These are phyloP conservation scores for Calliopsis andreniformis DNA, from an alignment of 1,140 invertebrate species.

Conservation along the genomic window DNA sequence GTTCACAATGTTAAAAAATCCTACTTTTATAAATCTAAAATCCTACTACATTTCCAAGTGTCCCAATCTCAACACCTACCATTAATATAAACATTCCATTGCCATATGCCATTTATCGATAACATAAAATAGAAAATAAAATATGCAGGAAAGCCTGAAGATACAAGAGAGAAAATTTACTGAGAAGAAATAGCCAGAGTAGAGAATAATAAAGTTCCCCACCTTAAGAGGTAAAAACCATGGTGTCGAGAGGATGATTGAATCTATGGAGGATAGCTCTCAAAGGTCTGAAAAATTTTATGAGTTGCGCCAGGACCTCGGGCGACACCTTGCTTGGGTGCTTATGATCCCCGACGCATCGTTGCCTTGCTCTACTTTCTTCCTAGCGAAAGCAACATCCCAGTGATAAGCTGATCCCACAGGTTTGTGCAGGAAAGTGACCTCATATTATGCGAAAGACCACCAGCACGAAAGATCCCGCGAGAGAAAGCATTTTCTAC, in stretches of 20 bases:
- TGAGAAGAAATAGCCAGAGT: too few species aligned
- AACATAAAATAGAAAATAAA: too few species aligned
- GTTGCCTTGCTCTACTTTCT: slow-evolving; percentile 36
- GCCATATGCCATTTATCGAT: too few species aligned
- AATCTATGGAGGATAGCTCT: background rate
- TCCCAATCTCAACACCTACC: too few species aligned
- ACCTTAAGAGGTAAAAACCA: background rate
- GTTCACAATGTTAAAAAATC: too few species aligned
- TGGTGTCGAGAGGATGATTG: background rate
- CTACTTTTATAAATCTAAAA: too few species aligned
- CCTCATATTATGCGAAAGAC: slow-evolving; percentile 56
- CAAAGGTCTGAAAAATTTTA: background rate
- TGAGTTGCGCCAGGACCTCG: slow-evolving; percentile 3
- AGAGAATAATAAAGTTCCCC: too few species aligned
- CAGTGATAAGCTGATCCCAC: slow-evolving; percentile 53
- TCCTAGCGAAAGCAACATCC: slow-evolving; percentile 37
- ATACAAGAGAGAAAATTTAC: too few species aligned
- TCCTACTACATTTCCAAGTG: too few species aligned
- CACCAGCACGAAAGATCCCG: slow-evolving; percentile 38
- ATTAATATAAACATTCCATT: too few species aligned
- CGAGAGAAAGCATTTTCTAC: slow-evolving; percentile 36
- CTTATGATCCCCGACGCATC: slow-evolving; percentile 20
- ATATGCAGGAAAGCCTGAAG: too few species aligned
- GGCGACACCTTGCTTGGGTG: background rate
- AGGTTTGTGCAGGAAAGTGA: slow-evolving; percentile 37